Evolutionary conservation across 2,888 invertebrate species (phyloP).

Genomic region (Vanessa cardui): DNA sequence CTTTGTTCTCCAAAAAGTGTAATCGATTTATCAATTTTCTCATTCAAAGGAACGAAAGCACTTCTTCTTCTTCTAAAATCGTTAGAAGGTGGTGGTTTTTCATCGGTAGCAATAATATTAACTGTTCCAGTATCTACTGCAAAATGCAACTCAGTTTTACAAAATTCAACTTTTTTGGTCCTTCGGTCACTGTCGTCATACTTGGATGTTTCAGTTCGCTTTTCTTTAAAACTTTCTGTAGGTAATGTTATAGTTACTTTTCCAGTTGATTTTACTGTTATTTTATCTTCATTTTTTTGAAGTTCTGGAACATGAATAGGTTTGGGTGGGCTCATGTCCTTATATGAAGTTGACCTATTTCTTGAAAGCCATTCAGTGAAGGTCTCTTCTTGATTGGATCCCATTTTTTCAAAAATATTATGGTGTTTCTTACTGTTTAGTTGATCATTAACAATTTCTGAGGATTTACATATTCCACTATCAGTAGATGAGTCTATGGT

Average conservation of each 20-base stretch:
- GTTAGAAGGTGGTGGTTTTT: slow-evolving; percentile 92
- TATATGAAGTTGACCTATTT: slow-evolving; percentile 60
- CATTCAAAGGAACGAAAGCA: slow-evolving; percentile 72
- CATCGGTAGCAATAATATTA: slow-evolving; percentile 93
- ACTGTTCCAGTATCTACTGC: slow-evolving; percentile 93
- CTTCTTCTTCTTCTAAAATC: slow-evolving; percentile 88
- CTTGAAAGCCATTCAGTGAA: slow-evolving; percentile 74
- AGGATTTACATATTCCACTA: slow-evolving; percentile 88
- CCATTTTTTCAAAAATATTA: slow-evolving; percentile 50
- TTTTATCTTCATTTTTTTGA: slow-evolving; percentile 59
- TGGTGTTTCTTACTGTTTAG: slow-evolving; percentile 52
- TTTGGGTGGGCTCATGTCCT: slow-evolving; percentile 52
- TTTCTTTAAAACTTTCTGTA: slow-evolving; percentile 57
- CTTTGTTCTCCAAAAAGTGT: slow-evolving; percentile 84
- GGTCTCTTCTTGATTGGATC: slow-evolving; percentile 59
- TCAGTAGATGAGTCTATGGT: slow-evolving; percentile 90
- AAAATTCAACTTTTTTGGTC: slow-evolving; percentile 91
- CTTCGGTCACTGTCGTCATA: slow-evolving; percentile 71
- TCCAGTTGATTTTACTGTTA: slow-evolving; percentile 67
- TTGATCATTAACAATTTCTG: slow-evolving; percentile 81
- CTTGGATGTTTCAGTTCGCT: slow-evolving; percentile 51
- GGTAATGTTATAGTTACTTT: slow-evolving; percentile 74
- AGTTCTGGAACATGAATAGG: slow-evolving; percentile 54
- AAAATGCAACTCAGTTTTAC: slow-evolving; percentile 94
- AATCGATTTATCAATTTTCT: slow-evolving; percentile 79